Percentiles rank a stretch among this genome's conserved stretches.
These are phyloP conservation scores for Pristionchus exspectatus DNA, from an alignment of 2,888 invertebrate species.

Conservation along the genomic window DNA sequence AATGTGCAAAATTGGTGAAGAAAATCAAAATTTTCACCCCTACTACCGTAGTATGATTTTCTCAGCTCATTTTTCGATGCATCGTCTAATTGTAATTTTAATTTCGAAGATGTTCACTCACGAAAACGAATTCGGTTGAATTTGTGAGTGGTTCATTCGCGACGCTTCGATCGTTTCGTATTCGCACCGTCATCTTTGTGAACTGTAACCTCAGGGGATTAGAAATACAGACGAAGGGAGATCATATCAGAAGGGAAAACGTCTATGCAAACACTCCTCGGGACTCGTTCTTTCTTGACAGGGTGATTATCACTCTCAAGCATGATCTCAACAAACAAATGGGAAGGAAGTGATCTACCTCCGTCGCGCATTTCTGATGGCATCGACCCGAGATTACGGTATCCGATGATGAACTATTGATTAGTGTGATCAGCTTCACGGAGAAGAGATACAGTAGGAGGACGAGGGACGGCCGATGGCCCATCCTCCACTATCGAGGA, in stretches of 20 bases:
- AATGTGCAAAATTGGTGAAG: background rate
- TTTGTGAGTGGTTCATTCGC: slow-evolving; percentile 44
- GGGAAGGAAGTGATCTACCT: slow-evolving; percentile 50
- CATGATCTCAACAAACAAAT: slow-evolving; percentile 33
- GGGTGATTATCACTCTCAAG: slow-evolving; percentile 47
- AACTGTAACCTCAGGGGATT: slow-evolving; percentile 46
- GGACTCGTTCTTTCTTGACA: slow-evolving; percentile 46
- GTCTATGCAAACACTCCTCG: slow-evolving; percentile 32
- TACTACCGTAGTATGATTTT: background rate
- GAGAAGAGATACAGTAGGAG: slow-evolving; percentile 14
- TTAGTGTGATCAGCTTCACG: background rate
- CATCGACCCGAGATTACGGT: slow-evolving; percentile 48
- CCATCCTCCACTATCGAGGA: slow-evolving; percentile 35
- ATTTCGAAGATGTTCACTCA: slow-evolving; percentile 17
- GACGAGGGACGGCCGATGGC: slow-evolving; percentile 38
- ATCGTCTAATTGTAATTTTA: background rate
- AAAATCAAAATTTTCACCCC: background rate
- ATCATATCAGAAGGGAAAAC: slow-evolving; percentile 5
- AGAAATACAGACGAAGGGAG: background rate
- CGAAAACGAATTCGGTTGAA: slow-evolving; percentile 44
- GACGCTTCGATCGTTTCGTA: slow-evolving; percentile 47
- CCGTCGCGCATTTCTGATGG: slow-evolving; percentile 46
- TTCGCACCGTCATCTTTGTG: slow-evolving; percentile 31
- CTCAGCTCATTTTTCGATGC: background rate
- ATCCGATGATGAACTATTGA: slow-evolving; percentile 13